Conservation (phyloP, 2,113 vertebrate genomes). For the Probosciger aterrimus region DNA sequence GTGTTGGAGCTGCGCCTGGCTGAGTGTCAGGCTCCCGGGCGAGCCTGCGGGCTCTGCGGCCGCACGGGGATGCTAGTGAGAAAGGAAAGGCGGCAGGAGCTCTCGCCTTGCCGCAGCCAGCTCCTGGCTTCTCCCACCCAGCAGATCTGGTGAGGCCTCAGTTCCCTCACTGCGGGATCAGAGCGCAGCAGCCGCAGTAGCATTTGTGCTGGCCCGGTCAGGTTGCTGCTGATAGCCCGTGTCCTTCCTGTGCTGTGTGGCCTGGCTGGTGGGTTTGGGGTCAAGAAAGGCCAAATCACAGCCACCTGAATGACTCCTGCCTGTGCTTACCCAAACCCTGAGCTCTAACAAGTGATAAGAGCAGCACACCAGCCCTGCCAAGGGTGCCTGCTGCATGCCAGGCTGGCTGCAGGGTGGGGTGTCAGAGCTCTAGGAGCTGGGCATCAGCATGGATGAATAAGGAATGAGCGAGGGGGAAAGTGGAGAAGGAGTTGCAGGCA, state of each 20-base stretch:
- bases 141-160: not conserved
- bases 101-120: not conserved
- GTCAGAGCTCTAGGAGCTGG: rapidly evolving
- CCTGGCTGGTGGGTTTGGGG: not conserved
- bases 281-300: not conserved
- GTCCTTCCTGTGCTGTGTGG: not conserved
- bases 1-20: not conserved
- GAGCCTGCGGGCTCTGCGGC: not conserved
- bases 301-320: not conserved
- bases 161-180: not conserved
- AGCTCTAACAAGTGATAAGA: not conserved
- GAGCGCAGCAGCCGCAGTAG: rapidly evolving
- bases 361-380: no score
- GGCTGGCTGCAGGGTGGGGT: not conserved
- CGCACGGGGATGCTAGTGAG: slow-evolving; percentile 23
- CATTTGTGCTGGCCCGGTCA: rapidly evolving
- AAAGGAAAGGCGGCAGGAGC: not conserved
- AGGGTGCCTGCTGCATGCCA: not conserved
- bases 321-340: not conserved
- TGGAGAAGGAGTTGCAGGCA: not conserved
- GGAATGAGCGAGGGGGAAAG: not conserved
- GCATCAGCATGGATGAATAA: rapidly evolving
- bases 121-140: not conserved
- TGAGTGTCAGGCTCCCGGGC: rapidly evolving
- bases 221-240: rapidly evolving